These are phyloP conservation scores for Cheilosia variabilis DNA, from an alignment of 2,888 invertebrate species.

Conservation along the genomic window DNA sequence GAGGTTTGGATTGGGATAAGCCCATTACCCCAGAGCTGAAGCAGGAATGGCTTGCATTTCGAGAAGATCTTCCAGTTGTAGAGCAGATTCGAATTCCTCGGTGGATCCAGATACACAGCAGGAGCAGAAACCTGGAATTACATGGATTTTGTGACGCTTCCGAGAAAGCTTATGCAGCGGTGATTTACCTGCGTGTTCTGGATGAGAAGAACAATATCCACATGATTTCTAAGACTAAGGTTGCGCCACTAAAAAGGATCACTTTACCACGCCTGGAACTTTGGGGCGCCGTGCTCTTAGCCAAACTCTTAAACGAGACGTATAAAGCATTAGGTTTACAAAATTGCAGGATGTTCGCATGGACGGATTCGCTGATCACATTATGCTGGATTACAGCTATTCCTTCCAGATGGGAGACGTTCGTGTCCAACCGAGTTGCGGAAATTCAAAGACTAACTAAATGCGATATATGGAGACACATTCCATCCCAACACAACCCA, in stretches of 20 bases:
- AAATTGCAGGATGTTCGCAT: background rate
- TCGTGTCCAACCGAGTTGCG: background rate
- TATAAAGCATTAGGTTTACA: background rate
- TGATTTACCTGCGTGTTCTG: conserved; percentile 10
- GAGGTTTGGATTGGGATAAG: conserved; percentile 10
- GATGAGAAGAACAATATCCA: too few species aligned
- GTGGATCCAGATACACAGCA: background rate
- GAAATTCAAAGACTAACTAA: conserved; percentile 5
- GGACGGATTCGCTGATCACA: background rate
- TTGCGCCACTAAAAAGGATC: too few species aligned
- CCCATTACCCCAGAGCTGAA: background rate
- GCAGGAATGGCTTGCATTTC: conserved; percentile 18
- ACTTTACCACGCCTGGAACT: conserved; percentile 31
- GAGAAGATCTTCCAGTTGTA: conserved; percentile 1
- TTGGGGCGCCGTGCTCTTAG: conserved; percentile 2
- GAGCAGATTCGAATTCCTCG: conserved; percentile 14
- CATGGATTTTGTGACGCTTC: conserved; percentile 48
- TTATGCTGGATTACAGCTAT: background rate
- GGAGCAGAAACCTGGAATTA: background rate
- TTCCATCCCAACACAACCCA: background rate
- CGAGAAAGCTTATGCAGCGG: conserved; percentile 32
- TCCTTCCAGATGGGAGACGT: background rate
- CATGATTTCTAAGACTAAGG: too few species aligned
- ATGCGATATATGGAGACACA: background rate
- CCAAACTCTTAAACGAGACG: background rate